Base-by-base conservation (phyloP, 1,140 invertebrate genomes). In the Mesaphorura yosii region DNA sequence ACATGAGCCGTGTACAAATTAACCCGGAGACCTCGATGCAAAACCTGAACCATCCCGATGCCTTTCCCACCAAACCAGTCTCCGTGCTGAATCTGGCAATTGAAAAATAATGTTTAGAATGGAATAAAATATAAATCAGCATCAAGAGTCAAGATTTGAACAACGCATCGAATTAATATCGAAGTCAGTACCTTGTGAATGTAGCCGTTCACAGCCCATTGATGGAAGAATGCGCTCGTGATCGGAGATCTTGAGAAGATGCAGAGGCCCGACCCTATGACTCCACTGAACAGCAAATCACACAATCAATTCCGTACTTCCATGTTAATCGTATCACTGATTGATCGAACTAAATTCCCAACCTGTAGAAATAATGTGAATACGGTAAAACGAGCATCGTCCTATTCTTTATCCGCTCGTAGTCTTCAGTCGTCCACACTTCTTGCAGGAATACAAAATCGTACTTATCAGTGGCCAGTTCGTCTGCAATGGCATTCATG, bases 41-140 rank as follows among this genome's bases (percentile, higher is more conserved):
- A 71, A 10, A 94, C 74, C 64, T 78, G 78, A 64, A 85, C 90
- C n/a, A 97, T 69, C 12, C 89, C 92, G 47, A 96, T 80, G 31
- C 91, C 91, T 78, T 97, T 97, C 6, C 92, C 93, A 47, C 89
- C 93, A 73, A 94, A 97, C 93, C 93, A 98, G 68, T 97, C 93
- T 1, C 88, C 93, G 72, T 96, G 92, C 42, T 91, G 86, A 58
- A 97, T 76, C 71, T 60, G 31, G 3, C 10, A 38, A 40, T 6
- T 20, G 5, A 34, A 48, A 31, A 17, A n/a, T n/a, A n/a, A n/a
- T n/a, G n/a, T n/a, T n/a, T n/a, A n/a, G n/a, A n/a, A n/a, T n/a
- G n/a, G 12, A 37, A 37, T 37, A n/a, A n/a, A 37, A 12, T 12
- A 37, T 37, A 37, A 37, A 12, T n/a, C 12, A 12, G 34, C n/a